Percentiles rank a stretch among this genome's conserved stretches.
Conservation (phyloP, 2,888 invertebrate genomes). For the Cybosia mesomella region DNA sequence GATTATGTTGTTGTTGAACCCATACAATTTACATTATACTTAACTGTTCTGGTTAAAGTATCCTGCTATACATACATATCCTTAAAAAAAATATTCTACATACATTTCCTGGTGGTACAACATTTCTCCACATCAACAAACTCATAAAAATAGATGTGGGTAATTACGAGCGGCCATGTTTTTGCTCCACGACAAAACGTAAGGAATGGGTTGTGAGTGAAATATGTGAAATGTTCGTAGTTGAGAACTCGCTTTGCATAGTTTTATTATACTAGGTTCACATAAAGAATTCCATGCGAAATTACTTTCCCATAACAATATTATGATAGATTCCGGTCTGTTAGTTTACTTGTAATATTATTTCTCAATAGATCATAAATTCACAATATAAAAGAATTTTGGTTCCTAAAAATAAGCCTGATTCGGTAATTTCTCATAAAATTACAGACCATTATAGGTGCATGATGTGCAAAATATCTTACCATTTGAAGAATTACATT, state of each 20-base stretch:
- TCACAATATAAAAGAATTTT: not conserved
- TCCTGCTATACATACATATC: constrained; percentile 10
- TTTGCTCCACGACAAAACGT: constrained; percentile 46
- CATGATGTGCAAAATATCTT: too few relatives aligned
- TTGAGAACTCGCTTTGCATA: constrained; percentile 22
- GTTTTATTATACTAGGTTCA: constrained; percentile 13
- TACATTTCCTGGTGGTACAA: constrained; percentile 29
- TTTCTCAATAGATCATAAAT: not conserved
- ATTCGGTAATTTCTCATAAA: not conserved
- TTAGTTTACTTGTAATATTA: not conserved
- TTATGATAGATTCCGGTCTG: not conserved
- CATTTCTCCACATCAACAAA: constrained; percentile 50
- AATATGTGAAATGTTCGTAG: constrained; percentile 38
- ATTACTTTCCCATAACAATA: constrained; percentile 10
- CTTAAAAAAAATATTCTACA: constrained; percentile 19
- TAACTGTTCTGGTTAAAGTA: not conserved
- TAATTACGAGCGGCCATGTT: constrained; percentile 43
- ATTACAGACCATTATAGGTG: not conserved
- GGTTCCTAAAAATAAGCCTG: not conserved
- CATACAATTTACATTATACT: not conserved
- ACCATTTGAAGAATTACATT: too few relatives aligned
- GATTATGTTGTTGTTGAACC: not conserved
- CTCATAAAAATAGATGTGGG: constrained; percentile 51
- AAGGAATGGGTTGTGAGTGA: constrained; percentile 32
- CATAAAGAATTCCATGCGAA: constrained; percentile 10